phyloP scores from a whole-genome alignment of 2,888 invertebrate genomes.

The Aspidapion aeneum region DNA sequence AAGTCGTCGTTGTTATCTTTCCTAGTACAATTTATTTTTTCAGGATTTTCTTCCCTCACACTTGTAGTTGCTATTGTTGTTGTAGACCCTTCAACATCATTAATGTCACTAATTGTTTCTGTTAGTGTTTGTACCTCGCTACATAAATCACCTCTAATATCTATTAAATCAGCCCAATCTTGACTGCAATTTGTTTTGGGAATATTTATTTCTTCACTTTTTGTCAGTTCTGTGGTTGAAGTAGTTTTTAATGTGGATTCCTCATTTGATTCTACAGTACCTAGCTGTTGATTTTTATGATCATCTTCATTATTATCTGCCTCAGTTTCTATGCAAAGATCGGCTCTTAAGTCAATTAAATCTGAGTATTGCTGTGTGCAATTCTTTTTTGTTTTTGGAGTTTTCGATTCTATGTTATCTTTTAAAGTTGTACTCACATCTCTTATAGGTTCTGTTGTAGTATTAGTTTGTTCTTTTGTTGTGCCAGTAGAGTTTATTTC shows the following conservation, averaged over 20 bases:
- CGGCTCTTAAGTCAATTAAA: neutral
- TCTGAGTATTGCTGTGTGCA: neutral
- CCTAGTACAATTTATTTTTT: neutral
- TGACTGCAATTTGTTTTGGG: constrained; percentile 22
- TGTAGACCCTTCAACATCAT: constrained; percentile 7
- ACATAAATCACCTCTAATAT: constrained; percentile 21
- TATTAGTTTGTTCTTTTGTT: too few species aligned
- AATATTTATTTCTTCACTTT: neutral
- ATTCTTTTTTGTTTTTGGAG: neutral
- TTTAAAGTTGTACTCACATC: too few species aligned
- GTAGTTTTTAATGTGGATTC: neutral
- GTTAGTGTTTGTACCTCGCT: neutral
- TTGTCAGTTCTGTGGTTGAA: neutral
- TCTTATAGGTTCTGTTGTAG: too few species aligned
- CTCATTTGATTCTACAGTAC: neutral
- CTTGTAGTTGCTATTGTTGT: neutral
- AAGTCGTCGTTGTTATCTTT: neutral
- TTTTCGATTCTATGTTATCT: too few species aligned
- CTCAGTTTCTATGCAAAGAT: neutral
- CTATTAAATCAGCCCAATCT: constrained; percentile 25
- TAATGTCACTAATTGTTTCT: constrained; percentile 16
- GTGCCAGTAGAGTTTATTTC: too few species aligned
- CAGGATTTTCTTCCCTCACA: too few species aligned
- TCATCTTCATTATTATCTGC: neutral
- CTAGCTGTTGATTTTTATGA: neutral